A percentile compares a stretch with the other conserved stretches of the same genome.
Evolutionary conservation across 2,113 vertebrate genomes (phyloP).

Genomic region (Zosterops lateralis): DNA sequence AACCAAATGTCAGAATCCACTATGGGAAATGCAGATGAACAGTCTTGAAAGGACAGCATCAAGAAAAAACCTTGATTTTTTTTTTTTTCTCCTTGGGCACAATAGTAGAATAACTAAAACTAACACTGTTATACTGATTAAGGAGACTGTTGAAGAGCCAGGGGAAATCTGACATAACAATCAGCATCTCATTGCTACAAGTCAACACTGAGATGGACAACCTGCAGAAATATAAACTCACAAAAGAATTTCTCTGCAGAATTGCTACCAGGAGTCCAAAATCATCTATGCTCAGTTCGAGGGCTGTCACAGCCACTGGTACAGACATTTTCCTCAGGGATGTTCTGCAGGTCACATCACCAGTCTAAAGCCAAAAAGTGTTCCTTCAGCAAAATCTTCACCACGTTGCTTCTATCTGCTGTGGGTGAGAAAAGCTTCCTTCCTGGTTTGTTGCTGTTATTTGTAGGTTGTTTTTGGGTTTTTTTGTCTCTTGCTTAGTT

Average conservation of each 20-base stretch:
- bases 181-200: not conserved
- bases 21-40: not conserved
- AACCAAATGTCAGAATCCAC: constrained; percentile 1
- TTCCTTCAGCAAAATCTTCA: not conserved
- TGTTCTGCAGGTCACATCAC: not conserved
- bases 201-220: not conserved
- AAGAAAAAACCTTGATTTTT: not conserved
- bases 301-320: not conserved
- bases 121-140: not conserved
- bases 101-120: not conserved
- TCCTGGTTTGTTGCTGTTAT: not conserved
- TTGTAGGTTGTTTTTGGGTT: not conserved
- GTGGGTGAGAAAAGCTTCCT: not conserved
- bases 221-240: not conserved
- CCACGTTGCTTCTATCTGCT: not conserved
- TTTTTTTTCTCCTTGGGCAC: not conserved
- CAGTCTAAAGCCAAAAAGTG: not conserved
- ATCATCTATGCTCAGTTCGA: not conserved
- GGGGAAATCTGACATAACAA: not conserved
- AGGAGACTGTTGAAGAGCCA: not conserved
- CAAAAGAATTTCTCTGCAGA: not conserved
- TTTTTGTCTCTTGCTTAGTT: not conserved
- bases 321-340: not conserved
- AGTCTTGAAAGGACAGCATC: not conserved
- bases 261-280: not conserved